Conservation (phyloP, 2,797 vertebrate species). For the Peromyscus attwateri region DNA sequence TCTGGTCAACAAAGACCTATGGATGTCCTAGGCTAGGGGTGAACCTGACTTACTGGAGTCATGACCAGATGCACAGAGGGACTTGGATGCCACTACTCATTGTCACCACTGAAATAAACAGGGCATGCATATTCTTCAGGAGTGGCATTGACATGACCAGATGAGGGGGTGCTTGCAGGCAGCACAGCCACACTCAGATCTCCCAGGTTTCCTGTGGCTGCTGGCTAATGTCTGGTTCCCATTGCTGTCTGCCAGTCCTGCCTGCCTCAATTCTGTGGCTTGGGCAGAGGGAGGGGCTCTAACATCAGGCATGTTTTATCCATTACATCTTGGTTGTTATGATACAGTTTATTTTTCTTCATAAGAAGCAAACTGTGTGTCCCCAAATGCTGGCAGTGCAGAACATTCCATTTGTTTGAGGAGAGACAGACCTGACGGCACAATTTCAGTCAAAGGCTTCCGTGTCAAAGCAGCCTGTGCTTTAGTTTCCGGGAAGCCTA, state of each 20-base stretch:
- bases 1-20: background rate
- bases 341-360: slow-evolving; percentile 80
- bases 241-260: background rate
- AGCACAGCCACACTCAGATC: background rate
- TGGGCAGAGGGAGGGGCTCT: background rate
- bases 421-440: slow-evolving; percentile 78
- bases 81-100: rapidly evolving
- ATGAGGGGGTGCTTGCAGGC: background rate
- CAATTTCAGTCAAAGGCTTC: slow-evolving; percentile 72
- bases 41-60: background rate
- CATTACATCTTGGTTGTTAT: slow-evolving; percentile 72
- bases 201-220: rapidly evolving
- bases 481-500: background rate
- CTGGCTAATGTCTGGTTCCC: background rate
- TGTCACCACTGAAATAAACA: background rate
- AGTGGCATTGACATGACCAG: background rate
- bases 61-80: background rate
- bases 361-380: slow-evolving; percentile 76
- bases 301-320: slow-evolving; percentile 62
- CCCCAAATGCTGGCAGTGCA: slow-evolving; percentile 76
- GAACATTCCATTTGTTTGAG: slow-evolving; percentile 75
- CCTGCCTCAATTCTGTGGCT: background rate
- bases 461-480: background rate
- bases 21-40: rapidly evolving
- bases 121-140: background rate